Base-by-base conservation (phyloP, 2,888 invertebrate genomes). In the Poecilus cupreus region DNA sequence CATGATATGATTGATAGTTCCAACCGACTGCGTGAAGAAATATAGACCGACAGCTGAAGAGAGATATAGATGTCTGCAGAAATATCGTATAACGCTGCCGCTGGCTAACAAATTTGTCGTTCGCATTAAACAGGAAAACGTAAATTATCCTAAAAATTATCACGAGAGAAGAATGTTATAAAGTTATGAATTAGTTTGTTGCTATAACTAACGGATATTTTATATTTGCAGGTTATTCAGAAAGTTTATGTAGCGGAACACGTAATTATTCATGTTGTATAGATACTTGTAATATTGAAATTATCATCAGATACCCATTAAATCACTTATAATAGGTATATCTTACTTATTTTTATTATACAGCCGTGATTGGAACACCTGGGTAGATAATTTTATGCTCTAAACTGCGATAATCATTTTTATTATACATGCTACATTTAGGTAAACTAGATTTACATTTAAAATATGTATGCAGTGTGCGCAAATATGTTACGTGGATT, bases 1-100 rank as follows among this genome's bases (percentile, higher is more conserved):
- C 74, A 81, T 81, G 81, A 43, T 60, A 81, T 72, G 82, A 83
- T 83, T 83, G 83, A 83, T 82, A 39, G 82, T 64, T 79, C 24
- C 68, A 46, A 72, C 26, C 64, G 74, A 80, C 80, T 32, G 60
- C 24, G 11, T 43, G 49, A 43, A 72, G 57, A 80, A 49, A 80
- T 81, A 80, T 74, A 74, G 75, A 26, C 22, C 72, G 74, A 60
- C 82, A 78, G 82, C 79, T 79, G 78, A 77, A 60, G 20, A 74
- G 82, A 68, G 68, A 81, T 82, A 57, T 37, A 79, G 54, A 39
- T 82, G 77, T 78, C 77, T 81, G 77, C n/a, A 70, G 64, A 77
- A 16, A 77, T 70, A 72, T 77, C 64, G 43, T 46, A 54, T 57
- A 75, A 13, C 37, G 13, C 46, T 43, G 22, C 24, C 72, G 13